These are phyloP conservation scores for Strigops habroptila DNA, from an alignment of 2,113 vertebrate species.

Conservation along the genomic window DNA sequence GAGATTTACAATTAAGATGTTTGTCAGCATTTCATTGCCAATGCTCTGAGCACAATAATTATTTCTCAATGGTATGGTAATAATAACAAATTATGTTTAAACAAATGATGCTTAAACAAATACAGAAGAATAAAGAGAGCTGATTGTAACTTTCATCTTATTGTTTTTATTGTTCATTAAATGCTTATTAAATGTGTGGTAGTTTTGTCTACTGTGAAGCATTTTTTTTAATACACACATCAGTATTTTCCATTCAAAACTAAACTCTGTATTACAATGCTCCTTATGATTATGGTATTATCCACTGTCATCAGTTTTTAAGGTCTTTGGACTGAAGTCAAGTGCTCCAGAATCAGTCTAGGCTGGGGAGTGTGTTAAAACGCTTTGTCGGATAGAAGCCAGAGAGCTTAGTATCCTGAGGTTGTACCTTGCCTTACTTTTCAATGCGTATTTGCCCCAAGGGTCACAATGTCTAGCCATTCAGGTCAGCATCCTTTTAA, in stretches of 20 bases:
- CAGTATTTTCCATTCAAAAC: neutral
- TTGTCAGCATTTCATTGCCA: conserved; percentile 26
- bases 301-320: neutral
- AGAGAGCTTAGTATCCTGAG: neutral
- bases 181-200: neutral
- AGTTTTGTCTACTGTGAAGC: neutral
- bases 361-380: neutral
- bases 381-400: neutral
- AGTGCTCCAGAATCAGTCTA: neutral
- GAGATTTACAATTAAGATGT: conserved; percentile 26
- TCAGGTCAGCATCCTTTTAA: neutral
- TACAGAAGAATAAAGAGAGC: neutral
- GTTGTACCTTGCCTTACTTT: neutral
- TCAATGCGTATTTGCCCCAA: neutral
- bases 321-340: neutral
- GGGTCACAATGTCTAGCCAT: neutral
- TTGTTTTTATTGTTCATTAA: neutral
- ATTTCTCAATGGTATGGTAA: neutral
- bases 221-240: neutral
- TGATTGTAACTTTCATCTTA: neutral
- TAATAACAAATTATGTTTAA: neutral
- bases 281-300: neutral
- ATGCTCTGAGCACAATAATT: neutral
- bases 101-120: neutral
- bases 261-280: neutral